These are phyloP conservation scores for Rhamphomyia laevipes DNA, from an alignment of 2,888 invertebrate species.

Conservation along the genomic window DNA sequence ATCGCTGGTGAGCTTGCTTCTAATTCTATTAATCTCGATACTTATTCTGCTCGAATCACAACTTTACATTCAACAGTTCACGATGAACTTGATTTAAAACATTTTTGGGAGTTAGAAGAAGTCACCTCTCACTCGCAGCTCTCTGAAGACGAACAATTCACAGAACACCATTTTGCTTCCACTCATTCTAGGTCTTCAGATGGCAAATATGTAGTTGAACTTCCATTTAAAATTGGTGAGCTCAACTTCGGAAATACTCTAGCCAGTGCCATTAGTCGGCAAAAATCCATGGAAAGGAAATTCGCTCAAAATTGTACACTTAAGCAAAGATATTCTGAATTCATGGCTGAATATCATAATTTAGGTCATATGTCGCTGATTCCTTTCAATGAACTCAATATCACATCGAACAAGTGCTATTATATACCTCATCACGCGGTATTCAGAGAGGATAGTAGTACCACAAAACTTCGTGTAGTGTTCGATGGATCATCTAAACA, in stretches of 20 bases:
- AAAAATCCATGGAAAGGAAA: slow-evolving; percentile 7
- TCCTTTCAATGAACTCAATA: slow-evolving; percentile 2
- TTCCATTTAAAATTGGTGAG: slow-evolving; percentile 6
- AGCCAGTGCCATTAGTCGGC: slow-evolving; percentile 5
- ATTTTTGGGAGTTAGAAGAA: no score
- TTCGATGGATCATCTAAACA: slow-evolving; percentile 9
- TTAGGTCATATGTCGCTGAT: slow-evolving; percentile 13
- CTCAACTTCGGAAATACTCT: slow-evolving; percentile 8
- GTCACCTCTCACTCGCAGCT: no score
- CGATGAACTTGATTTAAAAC: no score
- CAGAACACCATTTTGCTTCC: no score
- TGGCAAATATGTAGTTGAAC: slow-evolving; percentile 9
- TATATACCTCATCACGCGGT: slow-evolving; percentile 16
- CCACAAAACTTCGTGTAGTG: slow-evolving; percentile 11
- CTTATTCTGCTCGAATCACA: neutral
- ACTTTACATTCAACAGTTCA: neutral
- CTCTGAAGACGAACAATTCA: no score
- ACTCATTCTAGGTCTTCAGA: slow-evolving; percentile 7
- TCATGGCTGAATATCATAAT: slow-evolving; percentile 12
- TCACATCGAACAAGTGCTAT: neutral
- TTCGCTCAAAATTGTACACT: slow-evolving; percentile 6
- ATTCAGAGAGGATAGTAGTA: slow-evolving; percentile 11
- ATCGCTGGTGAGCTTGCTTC: no score
- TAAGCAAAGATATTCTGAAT: slow-evolving; percentile 8
- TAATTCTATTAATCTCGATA: neutral